phyloP scores from a whole-genome alignment of 2,113 vertebrate species.

The Ctenomys sociabilis region DNA sequence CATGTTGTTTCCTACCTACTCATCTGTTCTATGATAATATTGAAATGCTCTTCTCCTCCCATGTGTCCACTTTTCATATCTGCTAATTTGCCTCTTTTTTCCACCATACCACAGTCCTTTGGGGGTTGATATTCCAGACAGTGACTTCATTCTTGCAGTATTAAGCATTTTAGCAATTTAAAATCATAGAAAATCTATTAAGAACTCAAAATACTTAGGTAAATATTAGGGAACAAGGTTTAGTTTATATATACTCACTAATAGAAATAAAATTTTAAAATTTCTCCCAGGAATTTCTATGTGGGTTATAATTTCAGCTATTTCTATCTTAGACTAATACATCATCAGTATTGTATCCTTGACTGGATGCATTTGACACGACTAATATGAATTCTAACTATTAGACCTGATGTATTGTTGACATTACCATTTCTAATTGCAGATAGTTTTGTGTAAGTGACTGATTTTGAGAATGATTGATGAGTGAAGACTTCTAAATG shows the following conservation, averaged over 20 bases:
- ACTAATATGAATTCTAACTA: background rate
- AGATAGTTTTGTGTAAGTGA: background rate
- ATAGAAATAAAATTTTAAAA: constrained; percentile 7
- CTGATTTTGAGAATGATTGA: background rate
- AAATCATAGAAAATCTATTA: background rate
- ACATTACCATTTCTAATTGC: constrained; percentile 4
- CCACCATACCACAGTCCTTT: background rate
- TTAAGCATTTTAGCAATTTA: constrained; percentile 13
- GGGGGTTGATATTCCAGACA: background rate
- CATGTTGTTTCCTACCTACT: background rate
- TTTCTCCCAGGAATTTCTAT: background rate
- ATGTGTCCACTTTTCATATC: background rate
- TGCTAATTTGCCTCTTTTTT: background rate
- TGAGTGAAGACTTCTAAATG: background rate
- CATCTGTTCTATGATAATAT: background rate
- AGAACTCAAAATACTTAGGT: background rate
- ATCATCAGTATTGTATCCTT: background rate
- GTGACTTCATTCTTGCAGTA: background rate
- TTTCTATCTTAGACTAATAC: background rate
- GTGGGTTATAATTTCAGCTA: background rate
- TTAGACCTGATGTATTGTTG: background rate
- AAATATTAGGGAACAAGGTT: constrained; percentile 45
- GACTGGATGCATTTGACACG: background rate
- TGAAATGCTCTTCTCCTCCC: background rate
- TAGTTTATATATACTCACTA: constrained; percentile 35